Conservation (phyloP, 92 coral and sea anemone genomes). For the Actinostola sp. region DNA sequence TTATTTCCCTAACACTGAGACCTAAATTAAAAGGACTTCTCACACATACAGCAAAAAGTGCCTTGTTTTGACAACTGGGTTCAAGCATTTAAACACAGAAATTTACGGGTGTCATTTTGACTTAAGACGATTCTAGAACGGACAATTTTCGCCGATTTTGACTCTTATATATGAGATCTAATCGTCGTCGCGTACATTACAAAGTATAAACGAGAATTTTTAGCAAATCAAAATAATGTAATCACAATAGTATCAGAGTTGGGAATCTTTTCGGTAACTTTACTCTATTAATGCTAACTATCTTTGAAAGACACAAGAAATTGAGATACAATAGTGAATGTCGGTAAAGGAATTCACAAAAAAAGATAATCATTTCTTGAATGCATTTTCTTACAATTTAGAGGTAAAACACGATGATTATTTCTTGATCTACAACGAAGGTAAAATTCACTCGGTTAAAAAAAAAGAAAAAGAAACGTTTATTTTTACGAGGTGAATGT, state of each 20-base stretch:
- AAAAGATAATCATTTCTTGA: too few relatives aligned
- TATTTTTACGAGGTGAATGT: background rate
- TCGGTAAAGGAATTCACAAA: too few relatives aligned
- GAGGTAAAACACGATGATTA: too few relatives aligned
- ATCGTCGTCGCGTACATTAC: background rate
- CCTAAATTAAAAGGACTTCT: background rate
- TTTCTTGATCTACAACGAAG: too few relatives aligned
- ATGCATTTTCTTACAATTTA: too few relatives aligned
- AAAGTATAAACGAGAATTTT: slow-evolving; percentile 15
- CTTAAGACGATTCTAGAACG: background rate
- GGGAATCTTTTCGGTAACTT: slow-evolving; percentile 19
- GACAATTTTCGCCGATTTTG: background rate
- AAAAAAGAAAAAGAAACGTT: background rate
- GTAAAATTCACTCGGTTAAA: too few relatives aligned
- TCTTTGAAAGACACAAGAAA: too few relatives aligned
- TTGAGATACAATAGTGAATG: too few relatives aligned
- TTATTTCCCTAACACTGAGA: background rate
- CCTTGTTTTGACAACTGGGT: slow-evolving; percentile 5
- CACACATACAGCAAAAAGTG: too few relatives aligned
- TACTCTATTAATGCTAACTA: slow-evolving; percentile 25
- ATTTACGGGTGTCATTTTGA: background rate
- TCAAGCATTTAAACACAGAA: background rate
- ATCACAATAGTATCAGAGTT: slow-evolving; percentile 8
- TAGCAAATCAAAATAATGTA: slow-evolving; percentile 24
- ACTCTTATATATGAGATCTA: background rate